Percentiles rank a stretch among this genome's conserved stretches.
phyloP scores from a whole-genome alignment of 2,113 vertebrate genomes.

The Pelmatolapia mariae region DNA sequence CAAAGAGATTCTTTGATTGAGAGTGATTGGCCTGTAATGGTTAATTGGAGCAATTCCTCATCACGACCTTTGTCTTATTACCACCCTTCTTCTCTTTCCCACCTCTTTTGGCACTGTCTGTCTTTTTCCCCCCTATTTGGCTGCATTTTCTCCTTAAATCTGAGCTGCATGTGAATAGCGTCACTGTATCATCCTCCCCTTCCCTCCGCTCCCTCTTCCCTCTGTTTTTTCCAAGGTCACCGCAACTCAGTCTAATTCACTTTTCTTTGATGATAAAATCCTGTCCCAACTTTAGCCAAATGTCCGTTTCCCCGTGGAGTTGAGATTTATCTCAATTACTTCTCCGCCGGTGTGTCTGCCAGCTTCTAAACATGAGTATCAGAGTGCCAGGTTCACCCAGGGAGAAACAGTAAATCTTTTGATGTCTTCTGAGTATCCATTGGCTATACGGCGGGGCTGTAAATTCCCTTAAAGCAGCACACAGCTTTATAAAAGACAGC shows the following conservation, averaged over 20 bases:
- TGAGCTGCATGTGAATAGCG: slow-evolving; percentile 31
- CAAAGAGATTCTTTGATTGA: slow-evolving; percentile 53
- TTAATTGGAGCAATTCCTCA: slow-evolving; percentile 54
- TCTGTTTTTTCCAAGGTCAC: slow-evolving; percentile 53
- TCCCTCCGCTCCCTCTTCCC: neutral
- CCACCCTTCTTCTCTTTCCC: slow-evolving; percentile 14
- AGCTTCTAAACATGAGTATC: slow-evolving; percentile 55
- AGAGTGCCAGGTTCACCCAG: slow-evolving; percentile 26
- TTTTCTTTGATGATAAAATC: slow-evolving; percentile 63
- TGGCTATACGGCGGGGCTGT: slow-evolving; percentile 13
- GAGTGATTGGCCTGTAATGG: slow-evolving; percentile 51
- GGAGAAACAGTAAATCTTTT: slow-evolving; percentile 47
- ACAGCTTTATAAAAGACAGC: slow-evolving; percentile 25
- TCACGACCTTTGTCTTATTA: slow-evolving; percentile 49
- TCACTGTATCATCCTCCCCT: slow-evolving; percentile 14
- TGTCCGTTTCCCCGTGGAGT: slow-evolving; percentile 38
- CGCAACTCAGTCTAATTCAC: slow-evolving; percentile 40
- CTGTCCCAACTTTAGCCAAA: slow-evolving; percentile 43
- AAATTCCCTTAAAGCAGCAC: slow-evolving; percentile 33
- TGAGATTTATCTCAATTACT: slow-evolving; percentile 66
- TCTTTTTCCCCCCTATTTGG: neutral
- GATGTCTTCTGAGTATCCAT: slow-evolving; percentile 53
- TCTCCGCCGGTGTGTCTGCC: slow-evolving; percentile 24
- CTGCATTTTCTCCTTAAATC: slow-evolving; percentile 11
- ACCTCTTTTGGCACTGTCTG: neutral